A percentile compares a stretch with the other conserved stretches of the same genome.
Conservation (phyloP, 2,797 vertebrate species). For the Yasuhikotakia modesta region DNA sequence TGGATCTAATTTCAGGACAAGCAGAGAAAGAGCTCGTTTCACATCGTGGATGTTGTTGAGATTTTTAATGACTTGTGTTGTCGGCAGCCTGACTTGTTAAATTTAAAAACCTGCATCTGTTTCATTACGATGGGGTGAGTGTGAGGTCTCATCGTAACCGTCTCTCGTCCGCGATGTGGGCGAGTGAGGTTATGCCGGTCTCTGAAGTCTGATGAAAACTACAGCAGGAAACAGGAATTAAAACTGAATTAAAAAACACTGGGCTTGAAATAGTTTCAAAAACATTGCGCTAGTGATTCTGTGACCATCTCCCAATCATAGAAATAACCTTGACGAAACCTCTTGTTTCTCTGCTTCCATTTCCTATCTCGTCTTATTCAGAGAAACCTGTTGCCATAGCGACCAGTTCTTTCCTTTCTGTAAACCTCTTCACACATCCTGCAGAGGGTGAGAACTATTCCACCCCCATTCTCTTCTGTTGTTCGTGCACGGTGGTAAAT, state of each 20-base stretch:
- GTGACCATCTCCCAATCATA: conserved; percentile 41
- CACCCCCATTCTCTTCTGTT: conserved; percentile 39
- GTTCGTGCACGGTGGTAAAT: conserved; percentile 26
- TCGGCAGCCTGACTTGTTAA: conserved; percentile 1
- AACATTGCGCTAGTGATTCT: conserved; percentile 15
- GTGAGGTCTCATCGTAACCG: not conserved
- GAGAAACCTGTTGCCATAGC: conserved; percentile 75
- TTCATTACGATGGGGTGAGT: not conserved
- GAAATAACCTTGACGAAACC: conserved; percentile 56
- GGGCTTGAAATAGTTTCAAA: conserved; percentile 14
- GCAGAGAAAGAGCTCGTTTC: not conserved
- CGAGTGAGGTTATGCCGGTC: not conserved
- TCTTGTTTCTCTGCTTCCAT: conserved; percentile 49
- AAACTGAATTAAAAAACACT: not conserved
- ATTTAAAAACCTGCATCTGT: not conserved
- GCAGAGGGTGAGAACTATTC: conserved; percentile 44
- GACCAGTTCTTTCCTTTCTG: conserved; percentile 69
- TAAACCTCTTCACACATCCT: conserved; percentile 49
- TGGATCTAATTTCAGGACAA: conserved; percentile 9
- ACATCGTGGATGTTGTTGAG: not conserved
- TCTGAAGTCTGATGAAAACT: not conserved
- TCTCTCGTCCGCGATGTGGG: conserved; percentile 9
- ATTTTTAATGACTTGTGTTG: conserved; percentile 11
- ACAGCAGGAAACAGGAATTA: not conserved
- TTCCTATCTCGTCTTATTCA: conserved; percentile 50